These are phyloP conservation scores for Seira ritae DNA, from an alignment of 2,888 invertebrate species.

Conservation along the genomic window DNA sequence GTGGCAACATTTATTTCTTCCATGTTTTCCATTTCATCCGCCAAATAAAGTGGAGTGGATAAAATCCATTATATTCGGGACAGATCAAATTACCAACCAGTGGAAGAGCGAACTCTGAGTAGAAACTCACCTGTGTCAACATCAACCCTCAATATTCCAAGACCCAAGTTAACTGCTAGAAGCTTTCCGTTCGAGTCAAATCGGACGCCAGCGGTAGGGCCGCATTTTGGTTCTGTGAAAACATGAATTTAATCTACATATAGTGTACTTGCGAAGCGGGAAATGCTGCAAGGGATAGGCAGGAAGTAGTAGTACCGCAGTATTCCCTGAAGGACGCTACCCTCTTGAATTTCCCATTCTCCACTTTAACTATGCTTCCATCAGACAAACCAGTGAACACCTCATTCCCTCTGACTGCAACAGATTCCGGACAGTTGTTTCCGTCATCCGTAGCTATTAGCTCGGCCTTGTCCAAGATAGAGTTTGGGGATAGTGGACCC, in stretches of 20 bases:
- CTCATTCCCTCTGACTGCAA: constrained; percentile 84
- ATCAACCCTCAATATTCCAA: constrained; percentile 91
- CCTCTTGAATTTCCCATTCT: constrained; percentile 80
- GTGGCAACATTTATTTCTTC: too few relatives aligned
- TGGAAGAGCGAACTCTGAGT: too few relatives aligned
- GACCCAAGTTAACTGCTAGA: constrained; percentile 89
- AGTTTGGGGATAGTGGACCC: constrained; percentile 81
- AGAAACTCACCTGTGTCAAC: constrained; percentile 80
- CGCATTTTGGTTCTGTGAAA: too few relatives aligned
- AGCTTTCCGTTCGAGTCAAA: constrained; percentile 83
- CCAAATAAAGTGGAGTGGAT: too few relatives aligned
- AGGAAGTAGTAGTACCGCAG: constrained; percentile 46
- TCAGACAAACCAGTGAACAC: constrained; percentile 85
- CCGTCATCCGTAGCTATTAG: constrained; percentile 79
- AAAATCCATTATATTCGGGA: too few relatives aligned
- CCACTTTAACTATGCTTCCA: constrained; percentile 87
- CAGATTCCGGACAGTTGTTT: constrained; percentile 87
- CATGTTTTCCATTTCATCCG: too few relatives aligned
- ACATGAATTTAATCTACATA: too few relatives aligned
- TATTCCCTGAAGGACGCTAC: constrained; percentile 42
- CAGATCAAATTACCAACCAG: too few relatives aligned
- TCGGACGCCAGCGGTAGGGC: constrained; percentile 90
- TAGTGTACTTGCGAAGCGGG: too few relatives aligned
- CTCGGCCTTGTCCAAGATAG: constrained; percentile 83
- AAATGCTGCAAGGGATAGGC: too few relatives aligned